Base-by-base conservation (phyloP, 2,113 vertebrate genomes). In the Caretta caretta region DNA sequence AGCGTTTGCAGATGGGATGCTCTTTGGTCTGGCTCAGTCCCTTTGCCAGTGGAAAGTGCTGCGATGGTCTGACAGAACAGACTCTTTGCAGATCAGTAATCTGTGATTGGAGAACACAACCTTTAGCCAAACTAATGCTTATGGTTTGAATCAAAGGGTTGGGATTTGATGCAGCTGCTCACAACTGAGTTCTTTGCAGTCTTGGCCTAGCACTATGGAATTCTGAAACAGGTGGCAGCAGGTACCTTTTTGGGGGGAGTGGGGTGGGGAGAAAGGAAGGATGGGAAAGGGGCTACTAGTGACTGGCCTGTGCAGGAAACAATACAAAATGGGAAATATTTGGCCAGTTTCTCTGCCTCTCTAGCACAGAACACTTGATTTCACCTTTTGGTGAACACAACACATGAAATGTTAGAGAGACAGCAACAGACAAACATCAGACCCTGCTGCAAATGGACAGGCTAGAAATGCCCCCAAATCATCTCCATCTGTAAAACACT, bases 401-500 rank as follows among this genome's bases (percentile, higher is more conserved):
- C n/a, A 1, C 2, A 85, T 84, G 29, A 92, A 96, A 90, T 84
- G 92, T 79, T n/a, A 76, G 62, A 84, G 87, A 93, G 90, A 57
- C 54, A 49, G 92, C 95, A 62, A 93, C 81, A 96, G 92, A 87
- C 84, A 62, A 86, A 92, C 80, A 62, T 95, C 94, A 94, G 90
- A 76, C 88, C 93, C 85, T 93, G 76, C 96, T 96, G 89, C 81
- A 88, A 80, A 90, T 14, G 86, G 94, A 90, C 84, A 90, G 92
- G 90, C 95, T 91, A 12, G 88, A 82, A 91, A 84, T 83, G 81
- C 49, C 86, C 90, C 88, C 51, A 92, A 89, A 92, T 96, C 94
- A 86, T 87, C 94, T 94, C 90, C 95, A 92, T 88, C 96, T 93
- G 93, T 95, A 96, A 97, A 97, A 94, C 94, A 95, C 96, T 92